Base-by-base conservation (phyloP, 2,888 invertebrate genomes). In the Augiades crinisus region DNA sequence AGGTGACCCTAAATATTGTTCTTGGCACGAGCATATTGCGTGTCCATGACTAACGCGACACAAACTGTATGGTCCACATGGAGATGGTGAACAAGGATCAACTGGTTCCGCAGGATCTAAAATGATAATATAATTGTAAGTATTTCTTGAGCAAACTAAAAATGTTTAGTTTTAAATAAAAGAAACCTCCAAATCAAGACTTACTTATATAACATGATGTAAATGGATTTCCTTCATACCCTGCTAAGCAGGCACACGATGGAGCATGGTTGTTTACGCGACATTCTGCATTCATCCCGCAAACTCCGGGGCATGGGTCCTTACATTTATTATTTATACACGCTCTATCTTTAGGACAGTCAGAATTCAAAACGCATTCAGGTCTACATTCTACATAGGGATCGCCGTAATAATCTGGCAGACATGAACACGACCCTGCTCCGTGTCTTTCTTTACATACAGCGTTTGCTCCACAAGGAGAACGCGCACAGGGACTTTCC, bases 391-490 rank as follows among this genome's bases (percentile, higher is more conserved):
- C 95, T 34, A 94, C 88, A 68, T 96, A 96, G 1, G 96, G 96
- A 86, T 96, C 96, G 45, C 97, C 96, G 67, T 93, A 94, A 78
- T 95, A 96, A 67, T 95, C 95, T 53, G 93, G 92, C 58, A 95
- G 85, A 82, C 96, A 97, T 57, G 92, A 91, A 78, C 96, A 97
- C 56, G 96, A 95, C 38, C 96, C 96, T 51, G 94, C 94, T 62
- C 94, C 95, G 69, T 94, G 93, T 67, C 93, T 91, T 83, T 95
- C 95, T 79, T 93, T 94, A 81, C 97, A 97, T 62, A 95, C 81
- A 44, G 97, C 96, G 76, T 97, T 97, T 22, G 94, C 91, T 53
- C 97, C 97, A 78, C 97, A 97, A 34, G 97, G 96, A 49, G 95
- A 94, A 60, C 94, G 94, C 72, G 94, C 91, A 77, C 96, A 97